Conservation (phyloP, 2,888 invertebrate genomes). For the Eupithecia inturbata region DNA sequence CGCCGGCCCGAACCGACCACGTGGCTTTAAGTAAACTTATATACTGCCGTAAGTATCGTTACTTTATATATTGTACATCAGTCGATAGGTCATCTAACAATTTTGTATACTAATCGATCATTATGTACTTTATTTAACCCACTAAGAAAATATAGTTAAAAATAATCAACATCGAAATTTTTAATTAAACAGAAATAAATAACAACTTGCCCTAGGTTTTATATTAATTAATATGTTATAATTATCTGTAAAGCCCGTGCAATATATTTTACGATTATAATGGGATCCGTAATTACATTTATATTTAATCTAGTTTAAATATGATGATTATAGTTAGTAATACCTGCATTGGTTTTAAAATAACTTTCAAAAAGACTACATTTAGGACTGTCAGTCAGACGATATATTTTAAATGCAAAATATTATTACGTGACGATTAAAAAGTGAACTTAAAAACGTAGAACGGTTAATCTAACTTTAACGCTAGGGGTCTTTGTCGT, state of each 20-base stretch:
- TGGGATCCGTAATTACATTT: conserved; percentile 80
- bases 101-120: conserved; percentile 81
- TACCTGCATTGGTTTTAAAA: conserved; percentile 83
- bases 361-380: conserved; percentile 79
- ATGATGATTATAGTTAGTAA: conserved; percentile 83
- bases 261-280: conserved; percentile 79
- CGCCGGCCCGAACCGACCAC: conserved; percentile 51
- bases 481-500: conserved; percentile 76
- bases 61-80: conserved; percentile 84
- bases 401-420: conserved; percentile 77
- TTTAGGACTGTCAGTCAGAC: conserved; percentile 63
- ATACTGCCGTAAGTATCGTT: conserved; percentile 82
- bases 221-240: conserved; percentile 82
- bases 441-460: conserved; percentile 74
- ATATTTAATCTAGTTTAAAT: conserved; percentile 82
- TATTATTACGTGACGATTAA: conserved; percentile 58
- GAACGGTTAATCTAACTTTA: conserved; percentile 77
- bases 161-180: conserved; percentile 80
- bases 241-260: conserved; percentile 84
- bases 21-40: conserved; percentile 78
- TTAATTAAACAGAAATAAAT: conserved; percentile 85
- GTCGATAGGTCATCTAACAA: conserved; percentile 82
- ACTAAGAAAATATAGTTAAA: conserved; percentile 79
- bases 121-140: conserved; percentile 83
- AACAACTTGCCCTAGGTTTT: conserved; percentile 85